Base-by-base conservation (phyloP, 1,140 invertebrate genomes). In the Ceratitis capitata region DNA sequence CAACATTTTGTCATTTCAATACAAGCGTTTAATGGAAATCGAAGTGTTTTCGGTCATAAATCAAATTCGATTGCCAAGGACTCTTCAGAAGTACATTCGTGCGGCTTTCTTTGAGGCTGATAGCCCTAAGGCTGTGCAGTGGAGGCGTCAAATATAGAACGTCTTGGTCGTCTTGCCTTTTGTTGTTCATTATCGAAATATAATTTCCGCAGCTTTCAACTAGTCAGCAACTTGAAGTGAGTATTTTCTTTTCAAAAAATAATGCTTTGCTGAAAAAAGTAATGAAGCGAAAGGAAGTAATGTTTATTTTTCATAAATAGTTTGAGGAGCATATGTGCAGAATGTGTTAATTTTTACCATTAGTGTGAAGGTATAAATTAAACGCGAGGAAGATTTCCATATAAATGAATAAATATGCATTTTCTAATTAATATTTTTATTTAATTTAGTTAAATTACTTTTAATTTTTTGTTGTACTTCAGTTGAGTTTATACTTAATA, bases 221-320 rank as follows among this genome's bases (percentile, higher is more conserved):
- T 91, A 82, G 89, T 91, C 87, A 87, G 90, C 87, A 89, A 91
- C 89, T 88, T 91, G 35, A 91, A 91, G 90, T 91, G 89, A 91
- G 89, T 90, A 42, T n/a, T 12, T 56, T 56, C 19, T 19, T 12
- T 23, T 5, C 51, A 23, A 56, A 7, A 23, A 1, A 56, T 56
- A 14, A 5, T 49, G 51, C 2, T 56, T 56, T n/a, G n/a, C n/a
- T n/a, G 9, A 4, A 53, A 53, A 53, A 53, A 19, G 51, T 53
- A 19, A 53, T 53, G 16, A 1, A 16, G 51, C n/a, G 51, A 19
- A 53, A 9, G 47, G 7, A 49, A 9, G 47, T 53, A 53, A n/a
- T n/a, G n/a, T n/a, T n/a, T n/a, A n/a, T n/a, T n/a, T n/a, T n/a
- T n/a, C n/a, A n/a, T n/a, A n/a, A n/a, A n/a, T n/a, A n/a, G n/a